phyloP scores from a whole-genome alignment of 2,113 vertebrate genomes.

The Coptodon bakossiorum region DNA sequence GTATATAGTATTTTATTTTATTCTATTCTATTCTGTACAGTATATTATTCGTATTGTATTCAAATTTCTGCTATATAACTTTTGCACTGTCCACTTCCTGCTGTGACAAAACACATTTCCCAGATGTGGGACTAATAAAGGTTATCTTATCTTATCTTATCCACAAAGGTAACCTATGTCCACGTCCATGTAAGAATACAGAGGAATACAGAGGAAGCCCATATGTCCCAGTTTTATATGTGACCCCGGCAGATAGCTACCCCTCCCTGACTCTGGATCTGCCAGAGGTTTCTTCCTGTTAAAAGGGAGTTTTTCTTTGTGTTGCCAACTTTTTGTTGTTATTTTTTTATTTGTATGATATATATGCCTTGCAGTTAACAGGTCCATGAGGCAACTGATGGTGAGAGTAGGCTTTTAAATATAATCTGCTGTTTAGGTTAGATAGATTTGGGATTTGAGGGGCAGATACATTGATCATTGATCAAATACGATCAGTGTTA shows the following conservation, averaged over 20 bases:
- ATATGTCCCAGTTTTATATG: background rate
- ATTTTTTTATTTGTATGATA: background rate
- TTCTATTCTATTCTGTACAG: no score
- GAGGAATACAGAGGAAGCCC: background rate
- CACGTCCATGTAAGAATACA: background rate
- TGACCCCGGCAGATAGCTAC: background rate
- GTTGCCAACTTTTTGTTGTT: background rate
- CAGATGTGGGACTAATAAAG: no score
- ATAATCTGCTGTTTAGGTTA: background rate
- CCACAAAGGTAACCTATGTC: background rate
- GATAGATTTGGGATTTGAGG: background rate
- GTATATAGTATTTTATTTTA: no score
- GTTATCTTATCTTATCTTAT: no score
- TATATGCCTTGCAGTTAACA: background rate
- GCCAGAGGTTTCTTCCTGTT: background rate
- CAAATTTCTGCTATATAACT: no score
- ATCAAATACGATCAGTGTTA: background rate
- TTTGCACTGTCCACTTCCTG: no score
- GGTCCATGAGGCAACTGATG: background rate
- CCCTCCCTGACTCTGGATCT: background rate
- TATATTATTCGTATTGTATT: no score
- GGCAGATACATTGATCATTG: background rate
- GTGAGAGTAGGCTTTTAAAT: background rate
- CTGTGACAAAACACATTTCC: no score
- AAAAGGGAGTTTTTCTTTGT: background rate